phyloP scores from a whole-genome alignment of 2,113 vertebrate genomes.

The Phasianus colchicus region DNA sequence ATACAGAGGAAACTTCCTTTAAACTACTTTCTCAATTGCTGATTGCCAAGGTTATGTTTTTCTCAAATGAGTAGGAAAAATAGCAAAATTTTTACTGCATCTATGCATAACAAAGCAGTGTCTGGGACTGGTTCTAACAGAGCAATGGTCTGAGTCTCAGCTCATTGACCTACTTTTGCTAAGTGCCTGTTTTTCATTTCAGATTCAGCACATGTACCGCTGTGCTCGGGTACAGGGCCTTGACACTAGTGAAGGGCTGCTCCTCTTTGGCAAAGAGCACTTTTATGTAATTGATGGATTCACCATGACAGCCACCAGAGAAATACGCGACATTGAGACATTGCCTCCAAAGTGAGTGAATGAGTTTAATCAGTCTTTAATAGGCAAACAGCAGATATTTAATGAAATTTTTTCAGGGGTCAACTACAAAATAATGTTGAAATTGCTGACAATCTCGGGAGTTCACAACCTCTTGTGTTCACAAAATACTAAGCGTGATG shows the following conservation, averaged over 20 bases:
- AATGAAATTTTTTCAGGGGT: background rate
- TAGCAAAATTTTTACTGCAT: background rate
- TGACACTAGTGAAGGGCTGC: slow-evolving; percentile 96
- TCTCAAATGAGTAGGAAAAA: background rate
- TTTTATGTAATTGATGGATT: slow-evolving; percentile 99
- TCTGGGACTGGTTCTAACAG: background rate
- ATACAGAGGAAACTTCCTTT: background rate
- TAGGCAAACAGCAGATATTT: background rate
- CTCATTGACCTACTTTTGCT: background rate
- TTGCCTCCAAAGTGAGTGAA: slow-evolving; percentile 91
- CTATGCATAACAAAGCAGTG: background rate
- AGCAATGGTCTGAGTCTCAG: background rate
- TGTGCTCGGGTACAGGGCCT: slow-evolving; percentile 96
- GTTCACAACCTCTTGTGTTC: background rate
- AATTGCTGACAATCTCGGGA: background rate
- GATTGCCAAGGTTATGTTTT: fast-evolving
- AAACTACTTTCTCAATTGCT: background rate
- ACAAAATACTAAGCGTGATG: background rate
- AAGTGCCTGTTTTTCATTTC: background rate
- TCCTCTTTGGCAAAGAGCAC: slow-evolving; percentile 98
- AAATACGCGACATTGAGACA: slow-evolving; percentile 97
- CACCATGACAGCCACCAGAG: slow-evolving; percentile 95
- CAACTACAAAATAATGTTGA: background rate
- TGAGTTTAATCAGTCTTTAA: background rate
- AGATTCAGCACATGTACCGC: slow-evolving; percentile 99